These are phyloP conservation scores for Serranus cabrilla DNA, from an alignment of 2,797 vertebrate genomes.

Conservation along the genomic window DNA sequence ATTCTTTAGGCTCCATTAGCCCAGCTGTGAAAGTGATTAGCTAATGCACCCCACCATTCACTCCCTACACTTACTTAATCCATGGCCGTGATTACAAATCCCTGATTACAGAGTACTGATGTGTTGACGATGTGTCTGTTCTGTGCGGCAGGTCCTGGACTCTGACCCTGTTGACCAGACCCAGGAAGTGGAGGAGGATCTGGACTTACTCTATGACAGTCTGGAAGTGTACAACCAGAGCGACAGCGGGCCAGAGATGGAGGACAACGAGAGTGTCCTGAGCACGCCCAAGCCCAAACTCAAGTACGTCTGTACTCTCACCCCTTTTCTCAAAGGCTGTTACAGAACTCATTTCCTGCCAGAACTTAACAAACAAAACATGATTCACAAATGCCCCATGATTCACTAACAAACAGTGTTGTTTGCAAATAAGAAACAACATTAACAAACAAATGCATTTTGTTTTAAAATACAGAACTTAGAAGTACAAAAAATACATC, in stretches of 20 bases:
- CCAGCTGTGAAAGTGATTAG: conserved; percentile 55
- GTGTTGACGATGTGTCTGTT: conserved; percentile 42
- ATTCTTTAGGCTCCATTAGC: conserved; percentile 53
- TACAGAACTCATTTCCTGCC: too few species aligned
- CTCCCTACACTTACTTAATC: conserved; percentile 51
- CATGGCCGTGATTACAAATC: conserved; percentile 33
- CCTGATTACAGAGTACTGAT: conserved; percentile 34
- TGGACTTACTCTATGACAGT: conserved; percentile 88
- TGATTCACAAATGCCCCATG: too few species aligned
- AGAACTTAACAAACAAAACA: too few species aligned
- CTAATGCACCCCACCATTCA: conserved; percentile 39
- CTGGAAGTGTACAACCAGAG: conserved; percentile 89
- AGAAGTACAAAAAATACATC: too few species aligned
- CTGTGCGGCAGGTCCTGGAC: conserved; percentile 82
- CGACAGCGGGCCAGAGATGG: conserved; percentile 89
- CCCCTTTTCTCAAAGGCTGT: not conserved
- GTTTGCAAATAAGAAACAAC: too few species aligned
- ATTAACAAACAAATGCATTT: too few species aligned
- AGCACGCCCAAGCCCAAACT: conserved; percentile 90
- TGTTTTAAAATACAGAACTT: too few species aligned
- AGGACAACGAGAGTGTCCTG: conserved; percentile 88
- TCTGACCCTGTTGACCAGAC: conserved; percentile 89
- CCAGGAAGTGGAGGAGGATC: conserved; percentile 89
- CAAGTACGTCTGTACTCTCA: conserved; percentile 71
- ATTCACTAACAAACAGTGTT: too few species aligned